Base-by-base conservation (phyloP, 2,888 invertebrate genomes). In the Odontocolon sp. region DNA sequence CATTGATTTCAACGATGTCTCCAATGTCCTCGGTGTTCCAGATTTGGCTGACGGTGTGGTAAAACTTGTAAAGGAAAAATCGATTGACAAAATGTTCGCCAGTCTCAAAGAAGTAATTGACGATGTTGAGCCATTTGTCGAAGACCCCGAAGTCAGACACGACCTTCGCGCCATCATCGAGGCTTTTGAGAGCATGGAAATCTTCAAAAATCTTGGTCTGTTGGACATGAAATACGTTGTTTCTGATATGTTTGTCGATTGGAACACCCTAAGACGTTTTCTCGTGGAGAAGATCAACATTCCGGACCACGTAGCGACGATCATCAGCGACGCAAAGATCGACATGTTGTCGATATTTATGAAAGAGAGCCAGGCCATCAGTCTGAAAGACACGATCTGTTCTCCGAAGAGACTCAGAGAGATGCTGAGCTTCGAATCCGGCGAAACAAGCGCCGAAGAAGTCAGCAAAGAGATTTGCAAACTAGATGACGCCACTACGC, bases 401-500 rank as follows among this genome's bases (percentile, higher is more conserved):
- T 86, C 88, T 18, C 82, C 87, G 4, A 70, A 85, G 45, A 85
- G 87, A 77, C 83, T 90, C 23, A 70, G 79, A 23, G 85, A 85
- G 8, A 86, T 90, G 79, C 71, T 90, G 57, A 83, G 82, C 69
- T 87, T 89, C 38, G 82, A 84, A 38, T 71, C 75, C 14, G 74
- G 77, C 9, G 59, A 78, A 38, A 81, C 84, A 18, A 84, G 82
- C 38, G 83, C 84, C n/a, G 83, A 86, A 36, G 84, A 87, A 8
- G 88, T 92, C n/a, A 87, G 89, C 2, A 90, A 91, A 0, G 91
- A 91, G 84, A 90, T 93, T 83, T 93, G 93, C 50, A 89, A 86
- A 0, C 79, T 93, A n/a, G 80, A 84, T 1, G 91, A 92, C 18
- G 83, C 87, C 0, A 87, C 86, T 5, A 91, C 89, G 0, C 91